Evolutionary conservation across 2,888 invertebrate genomes (phyloP), one percentile per base, ranked within the genome.

Genomic region (Blera fallax): DNA sequence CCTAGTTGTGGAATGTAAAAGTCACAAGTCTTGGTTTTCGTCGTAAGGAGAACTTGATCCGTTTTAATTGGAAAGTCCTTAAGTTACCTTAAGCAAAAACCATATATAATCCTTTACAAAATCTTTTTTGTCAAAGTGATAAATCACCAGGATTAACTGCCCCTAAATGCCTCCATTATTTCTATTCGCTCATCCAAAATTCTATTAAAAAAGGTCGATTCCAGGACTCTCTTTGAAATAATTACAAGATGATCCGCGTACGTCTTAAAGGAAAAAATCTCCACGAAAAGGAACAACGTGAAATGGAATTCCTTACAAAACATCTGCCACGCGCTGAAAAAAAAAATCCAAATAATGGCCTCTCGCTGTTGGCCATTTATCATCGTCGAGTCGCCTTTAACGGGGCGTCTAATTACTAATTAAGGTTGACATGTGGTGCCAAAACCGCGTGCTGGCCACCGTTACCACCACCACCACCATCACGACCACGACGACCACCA

Each of bases 341-440:
- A 27, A 48, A 37, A 67, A 69, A 70, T 32, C 54, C 37, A 60
- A 85, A 73, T 50, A 62, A 82, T 77, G 78, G 77, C 81, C 76
- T 56, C 54, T 80, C 43, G 81, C 87, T 87, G 74, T 74, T 62
- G 82, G 83, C 87, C 88, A 90, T 90, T 89, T 89, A 90, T 90
- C 89, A 89, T 89, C 87, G 84, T 88, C 85, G 88, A 89, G 89
- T 87, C 88, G 82, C 77, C 74, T 82, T 78, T 82, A 82, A 82
- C 78, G 82, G 85, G 82, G 82, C 82, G 82, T 74, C 78, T 87
- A 87, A 87, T 87, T 87, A 88, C 89, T 89, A 89, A 90, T 90
- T 90, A 89, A 87, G 88, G 89, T 89, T 90, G 90, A 90, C 90
- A 90, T 90, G 89, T 90, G 89, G 89, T 89, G 89, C 90, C 89